These are phyloP conservation scores for Larimichthys polyactis DNA, from an alignment of 2,113 vertebrate species.

Conservation along the genomic window DNA sequence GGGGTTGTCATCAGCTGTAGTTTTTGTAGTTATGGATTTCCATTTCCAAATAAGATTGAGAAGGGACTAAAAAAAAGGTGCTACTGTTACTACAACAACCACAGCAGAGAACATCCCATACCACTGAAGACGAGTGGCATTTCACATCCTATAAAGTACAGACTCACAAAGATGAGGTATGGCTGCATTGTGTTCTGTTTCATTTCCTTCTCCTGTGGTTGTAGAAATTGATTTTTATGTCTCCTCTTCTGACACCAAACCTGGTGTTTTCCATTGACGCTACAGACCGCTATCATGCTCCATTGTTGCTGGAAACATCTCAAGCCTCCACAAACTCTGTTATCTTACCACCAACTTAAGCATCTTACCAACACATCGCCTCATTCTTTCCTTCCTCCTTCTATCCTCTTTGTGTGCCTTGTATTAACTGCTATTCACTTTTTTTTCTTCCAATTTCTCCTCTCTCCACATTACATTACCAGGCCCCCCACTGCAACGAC, in stretches of 20 bases:
- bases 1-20: background rate
- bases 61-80: background rate
- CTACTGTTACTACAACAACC: constrained; percentile 12
- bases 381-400: background rate
- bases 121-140: background rate
- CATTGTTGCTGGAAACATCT: constrained; percentile 1
- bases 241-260: constrained; percentile 12
- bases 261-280: constrained; percentile 24
- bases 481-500: constrained; percentile 2
- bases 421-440: background rate
- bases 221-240: constrained; percentile 4
- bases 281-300: background rate
- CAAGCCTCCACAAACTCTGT: constrained; percentile 2
- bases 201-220: constrained; percentile 3
- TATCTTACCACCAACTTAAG: background rate
- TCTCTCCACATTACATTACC: constrained; percentile 24
- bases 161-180: background rate
- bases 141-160: constrained; percentile 13
- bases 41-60: constrained; percentile 11
- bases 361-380: constrained; percentile 14
- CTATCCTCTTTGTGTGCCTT: constrained; percentile 2
- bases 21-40: constrained; percentile 8
- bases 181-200: background rate
- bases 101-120: background rate
- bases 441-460: background rate